Percentiles rank a stretch among this genome's conserved stretches.
These are phyloP conservation scores for Uloborus diversus DNA, from an alignment of 1,140 invertebrate species.

Conservation along the genomic window DNA sequence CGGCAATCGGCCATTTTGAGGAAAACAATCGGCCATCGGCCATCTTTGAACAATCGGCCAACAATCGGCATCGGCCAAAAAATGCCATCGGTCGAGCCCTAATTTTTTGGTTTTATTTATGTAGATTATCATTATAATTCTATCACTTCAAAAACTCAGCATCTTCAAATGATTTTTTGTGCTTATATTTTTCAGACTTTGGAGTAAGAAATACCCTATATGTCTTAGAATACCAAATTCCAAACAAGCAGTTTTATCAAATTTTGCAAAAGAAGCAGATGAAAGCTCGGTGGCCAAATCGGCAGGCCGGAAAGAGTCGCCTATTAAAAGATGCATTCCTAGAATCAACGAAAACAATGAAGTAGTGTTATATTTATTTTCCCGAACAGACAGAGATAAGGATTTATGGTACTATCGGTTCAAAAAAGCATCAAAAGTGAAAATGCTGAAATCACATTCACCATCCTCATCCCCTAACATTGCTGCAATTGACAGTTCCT, in stretches of 20 bases:
- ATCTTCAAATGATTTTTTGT: too few species aligned
- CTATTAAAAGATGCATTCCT: slow-evolving; percentile 4
- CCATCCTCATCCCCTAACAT: slow-evolving; percentile 59
- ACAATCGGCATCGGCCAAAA: too few species aligned
- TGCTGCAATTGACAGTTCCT: neutral
- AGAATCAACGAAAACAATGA: slow-evolving; percentile 59
- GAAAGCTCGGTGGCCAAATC: slow-evolving; percentile 54
- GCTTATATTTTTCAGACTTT: slow-evolving; percentile 70
- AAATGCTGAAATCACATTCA: slow-evolving; percentile 61
- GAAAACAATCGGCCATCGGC: too few species aligned
- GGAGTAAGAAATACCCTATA: slow-evolving; percentile 93
- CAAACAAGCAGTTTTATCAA: slow-evolving; percentile 39
- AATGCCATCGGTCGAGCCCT: too few species aligned
- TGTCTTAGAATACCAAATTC: slow-evolving; percentile 70
- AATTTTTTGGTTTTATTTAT: too few species aligned
- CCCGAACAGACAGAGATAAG: slow-evolving; percentile 84
- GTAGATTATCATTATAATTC: too few species aligned
- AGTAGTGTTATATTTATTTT: slow-evolving; percentile 76
- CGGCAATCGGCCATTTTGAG: too few species aligned
- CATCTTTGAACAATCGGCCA: too few species aligned
- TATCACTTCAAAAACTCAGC: too few species aligned
- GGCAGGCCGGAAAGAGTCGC: slow-evolving; percentile 62
- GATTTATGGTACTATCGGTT: slow-evolving; percentile 81
- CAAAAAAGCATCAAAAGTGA: slow-evolving; percentile 65
- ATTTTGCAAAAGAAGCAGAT: slow-evolving; percentile 4